Evolutionary conservation across 2,797 vertebrate species (phyloP).

Genomic region (Erethizon dorsatum): DNA sequence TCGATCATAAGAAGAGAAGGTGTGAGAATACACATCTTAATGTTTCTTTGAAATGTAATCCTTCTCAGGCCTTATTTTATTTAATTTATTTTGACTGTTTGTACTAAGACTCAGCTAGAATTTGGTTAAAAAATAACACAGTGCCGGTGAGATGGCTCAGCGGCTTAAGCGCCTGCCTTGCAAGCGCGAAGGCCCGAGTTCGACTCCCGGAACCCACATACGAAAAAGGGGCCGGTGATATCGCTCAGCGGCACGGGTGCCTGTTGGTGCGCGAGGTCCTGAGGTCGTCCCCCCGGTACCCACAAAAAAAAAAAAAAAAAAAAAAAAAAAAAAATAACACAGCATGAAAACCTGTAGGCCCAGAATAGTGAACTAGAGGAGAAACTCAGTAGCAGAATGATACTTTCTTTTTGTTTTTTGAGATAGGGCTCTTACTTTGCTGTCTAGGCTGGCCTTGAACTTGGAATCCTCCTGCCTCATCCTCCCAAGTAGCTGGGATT

Average conservation of each 20-base stretch:
- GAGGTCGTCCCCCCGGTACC: too few species aligned
- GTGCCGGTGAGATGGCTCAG: too few species aligned
- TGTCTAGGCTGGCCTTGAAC: background rate
- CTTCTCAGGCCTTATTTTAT: conserved; percentile 48
- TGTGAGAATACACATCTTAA: background rate
- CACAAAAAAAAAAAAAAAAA: too few species aligned
- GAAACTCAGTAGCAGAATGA: background rate
- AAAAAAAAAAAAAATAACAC: background rate
- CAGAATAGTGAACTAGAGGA: conserved; percentile 13
- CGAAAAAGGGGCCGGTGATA: too few species aligned
- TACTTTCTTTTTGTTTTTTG: background rate
- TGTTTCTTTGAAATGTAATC: background rate
- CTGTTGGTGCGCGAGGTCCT: too few species aligned
- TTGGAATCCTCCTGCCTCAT: background rate
- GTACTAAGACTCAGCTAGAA: conserved; percentile 15
- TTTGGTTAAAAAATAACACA: background rate
- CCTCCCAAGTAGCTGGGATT: background rate
- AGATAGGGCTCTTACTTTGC: background rate
- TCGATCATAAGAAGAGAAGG: background rate
- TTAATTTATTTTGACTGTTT: conserved; percentile 34
- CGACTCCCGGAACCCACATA: too few species aligned
- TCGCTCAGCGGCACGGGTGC: too few species aligned
- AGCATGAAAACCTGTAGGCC: background rate
- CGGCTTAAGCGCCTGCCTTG: too few species aligned
- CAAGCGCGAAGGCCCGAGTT: too few species aligned